Conservation (phyloP, 2,888 invertebrate genomes). For the Diarsia mendica region DNA sequence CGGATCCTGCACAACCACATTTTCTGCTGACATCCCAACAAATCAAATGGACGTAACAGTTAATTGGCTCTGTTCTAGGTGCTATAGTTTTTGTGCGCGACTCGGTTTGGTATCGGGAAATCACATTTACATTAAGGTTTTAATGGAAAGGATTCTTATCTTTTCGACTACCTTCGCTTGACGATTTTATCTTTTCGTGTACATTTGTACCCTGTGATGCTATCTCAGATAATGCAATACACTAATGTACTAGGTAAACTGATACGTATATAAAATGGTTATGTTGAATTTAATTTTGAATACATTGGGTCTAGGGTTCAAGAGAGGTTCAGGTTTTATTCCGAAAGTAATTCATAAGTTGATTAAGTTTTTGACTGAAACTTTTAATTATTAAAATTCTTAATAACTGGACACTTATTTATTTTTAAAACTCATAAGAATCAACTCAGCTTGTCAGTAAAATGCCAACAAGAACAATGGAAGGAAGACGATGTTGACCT, state of each 20-base stretch:
- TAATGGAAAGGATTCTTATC: background rate
- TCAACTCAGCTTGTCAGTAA: background rate
- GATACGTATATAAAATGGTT: background rate
- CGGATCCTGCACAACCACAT: conserved; percentile 49
- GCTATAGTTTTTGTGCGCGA: conserved; percentile 41
- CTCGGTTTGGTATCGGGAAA: conserved; percentile 25
- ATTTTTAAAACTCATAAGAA: background rate
- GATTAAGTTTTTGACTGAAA: background rate
- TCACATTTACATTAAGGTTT: conserved; percentile 26
- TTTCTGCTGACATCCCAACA: conserved; percentile 66
- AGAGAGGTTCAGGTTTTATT: background rate
- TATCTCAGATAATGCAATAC: background rate
- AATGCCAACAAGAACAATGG: background rate
- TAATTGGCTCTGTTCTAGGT: conserved; percentile 54
- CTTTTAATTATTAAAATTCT: background rate
- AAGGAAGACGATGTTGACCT: no score
- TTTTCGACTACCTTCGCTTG: background rate
- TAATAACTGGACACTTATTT: no score
- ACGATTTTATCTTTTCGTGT: background rate
- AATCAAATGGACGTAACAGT: conserved; percentile 65
- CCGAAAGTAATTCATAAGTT: background rate
- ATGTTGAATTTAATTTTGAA: background rate
- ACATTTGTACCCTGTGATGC: background rate
- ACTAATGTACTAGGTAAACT: background rate
- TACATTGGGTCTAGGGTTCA: background rate